Base-by-base conservation (phyloP, 2,888 invertebrate genomes). In the Acleris holmiana region DNA sequence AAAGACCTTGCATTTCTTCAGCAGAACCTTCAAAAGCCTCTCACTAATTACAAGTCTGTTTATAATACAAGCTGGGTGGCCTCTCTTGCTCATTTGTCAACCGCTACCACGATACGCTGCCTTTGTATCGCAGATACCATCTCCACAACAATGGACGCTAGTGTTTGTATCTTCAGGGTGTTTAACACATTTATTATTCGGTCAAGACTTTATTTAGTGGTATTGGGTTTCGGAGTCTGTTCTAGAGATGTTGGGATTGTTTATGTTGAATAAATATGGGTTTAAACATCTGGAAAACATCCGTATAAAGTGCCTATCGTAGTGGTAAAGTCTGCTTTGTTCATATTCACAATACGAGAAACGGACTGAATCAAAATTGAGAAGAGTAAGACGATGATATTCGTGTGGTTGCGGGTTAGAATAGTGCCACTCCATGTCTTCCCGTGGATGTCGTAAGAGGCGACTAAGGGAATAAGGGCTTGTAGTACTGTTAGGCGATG, bases 131-230 rank as follows among this genome's bases (percentile, higher is more conserved):
- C 17, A 44, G 56, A 57, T 44, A 74, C 67, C 73, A 89, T 89
- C 87, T 76, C 68, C 66, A 70, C 73, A 85, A 89, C 89, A 89
- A 89, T 87, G 78, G 79, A 75, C 76, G 73, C 78, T 81, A 83
- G 84, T 86, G 87, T 85, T 86, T 84, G 80, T 85, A 81, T 76
- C 75, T 80, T 82, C 82, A 83, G 86, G 86, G 79, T 84, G 85
- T 82, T 89, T 88, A 84, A 86, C 86, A 86, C 88, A 87, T 90
- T 88, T 86, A 83, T 89, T 88, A 86, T 75, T 55, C 71, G 62
- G 68, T 61, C 71, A 73, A 73, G 71, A 71, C 69, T 69, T 63
- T 71, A 55, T 55, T 55, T 21, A 55, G 44, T 19, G 7, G 69
- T 75, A 69, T 67, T 73, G 48, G 54, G 61, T 61, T 61, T 55